Evolutionary conservation across 2,888 invertebrate species (phyloP).

Genomic region (Nesidiocoris tenuis): DNA sequence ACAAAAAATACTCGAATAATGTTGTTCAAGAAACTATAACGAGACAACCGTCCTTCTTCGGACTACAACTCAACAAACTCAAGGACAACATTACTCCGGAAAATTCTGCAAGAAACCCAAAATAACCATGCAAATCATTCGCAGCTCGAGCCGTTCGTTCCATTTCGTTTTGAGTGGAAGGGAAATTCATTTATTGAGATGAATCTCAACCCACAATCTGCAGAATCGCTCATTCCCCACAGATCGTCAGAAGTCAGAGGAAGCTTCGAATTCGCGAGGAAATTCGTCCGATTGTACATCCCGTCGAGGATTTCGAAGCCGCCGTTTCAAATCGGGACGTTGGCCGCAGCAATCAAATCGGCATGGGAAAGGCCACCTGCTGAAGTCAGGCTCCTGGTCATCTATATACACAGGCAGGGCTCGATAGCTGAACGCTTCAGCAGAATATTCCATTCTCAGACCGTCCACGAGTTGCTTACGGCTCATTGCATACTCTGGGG

Average conservation of each 20-base stretch:
- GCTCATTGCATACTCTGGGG: conserved; percentile 20
- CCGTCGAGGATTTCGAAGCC: background rate
- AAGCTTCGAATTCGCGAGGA: conserved; percentile 4
- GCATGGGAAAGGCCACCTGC: conserved; percentile 11
- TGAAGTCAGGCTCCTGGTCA: conserved; percentile 17
- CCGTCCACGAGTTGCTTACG: conserved; percentile 9
- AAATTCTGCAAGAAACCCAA: no score
- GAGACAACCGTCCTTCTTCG: no score
- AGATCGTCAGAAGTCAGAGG: background rate
- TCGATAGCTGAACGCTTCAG: background rate
- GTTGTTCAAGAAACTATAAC: no score
- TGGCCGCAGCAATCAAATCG: background rate
- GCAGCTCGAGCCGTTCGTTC: no score
- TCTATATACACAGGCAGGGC: conserved; percentile 15
- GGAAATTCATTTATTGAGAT: no score
- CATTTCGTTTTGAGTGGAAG: no score
- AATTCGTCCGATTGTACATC: background rate
- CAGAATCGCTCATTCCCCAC: conserved; percentile 9
- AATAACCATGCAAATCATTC: no score
- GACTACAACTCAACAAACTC: no score
- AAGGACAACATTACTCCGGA: no score
- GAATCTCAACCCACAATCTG: background rate
- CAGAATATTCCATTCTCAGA: conserved; percentile 6
- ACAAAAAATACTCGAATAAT: no score
- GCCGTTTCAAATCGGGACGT: conserved; percentile 6